These are phyloP conservation scores for Psix sp. DNA, from an alignment of 1,140 invertebrate genomes.

Conservation along the genomic window DNA sequence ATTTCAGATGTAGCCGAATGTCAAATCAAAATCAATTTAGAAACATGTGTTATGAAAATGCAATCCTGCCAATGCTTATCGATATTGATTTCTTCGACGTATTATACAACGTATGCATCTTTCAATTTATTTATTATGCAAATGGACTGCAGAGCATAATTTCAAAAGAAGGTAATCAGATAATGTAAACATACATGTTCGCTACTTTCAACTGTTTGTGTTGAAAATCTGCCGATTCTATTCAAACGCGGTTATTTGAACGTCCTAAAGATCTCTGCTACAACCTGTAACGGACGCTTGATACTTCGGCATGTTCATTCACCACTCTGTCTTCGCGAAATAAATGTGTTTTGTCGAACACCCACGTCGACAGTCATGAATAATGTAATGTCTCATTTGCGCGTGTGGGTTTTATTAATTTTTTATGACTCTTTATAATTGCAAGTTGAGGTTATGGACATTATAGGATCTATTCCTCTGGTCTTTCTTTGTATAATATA, in stretches of 20 bases:
- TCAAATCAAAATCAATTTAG: neutral
- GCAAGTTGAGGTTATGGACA: constrained; percentile 13
- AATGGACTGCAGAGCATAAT: constrained; percentile 6
- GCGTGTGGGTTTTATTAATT: constrained; percentile 50
- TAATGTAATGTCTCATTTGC: constrained; percentile 50
- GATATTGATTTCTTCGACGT: constrained; percentile 6
- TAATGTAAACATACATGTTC: constrained; percentile 31
- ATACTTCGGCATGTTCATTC: constrained; percentile 38
- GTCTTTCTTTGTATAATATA: no score
- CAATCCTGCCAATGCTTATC: neutral
- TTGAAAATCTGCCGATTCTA: constrained; percentile 36
- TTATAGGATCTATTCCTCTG: constrained; percentile 8
- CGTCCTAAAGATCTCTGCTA: constrained; percentile 38
- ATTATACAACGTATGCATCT: constrained; percentile 9
- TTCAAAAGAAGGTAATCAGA: constrained; percentile 26
- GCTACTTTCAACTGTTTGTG: constrained; percentile 35
- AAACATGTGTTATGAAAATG: constrained; percentile 5
- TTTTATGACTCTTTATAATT: constrained; percentile 51
- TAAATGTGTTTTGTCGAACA: constrained; percentile 50
- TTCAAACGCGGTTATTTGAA: constrained; percentile 45
- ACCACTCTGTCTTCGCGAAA: constrained; percentile 27
- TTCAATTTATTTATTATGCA: constrained; percentile 18
- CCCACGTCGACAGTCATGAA: constrained; percentile 45
- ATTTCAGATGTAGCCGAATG: constrained; percentile 4
- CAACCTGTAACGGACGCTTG: constrained; percentile 30